Evolutionary conservation across 2,888 invertebrate species (phyloP).

Genomic region (Phyllotreta striolata): DNA sequence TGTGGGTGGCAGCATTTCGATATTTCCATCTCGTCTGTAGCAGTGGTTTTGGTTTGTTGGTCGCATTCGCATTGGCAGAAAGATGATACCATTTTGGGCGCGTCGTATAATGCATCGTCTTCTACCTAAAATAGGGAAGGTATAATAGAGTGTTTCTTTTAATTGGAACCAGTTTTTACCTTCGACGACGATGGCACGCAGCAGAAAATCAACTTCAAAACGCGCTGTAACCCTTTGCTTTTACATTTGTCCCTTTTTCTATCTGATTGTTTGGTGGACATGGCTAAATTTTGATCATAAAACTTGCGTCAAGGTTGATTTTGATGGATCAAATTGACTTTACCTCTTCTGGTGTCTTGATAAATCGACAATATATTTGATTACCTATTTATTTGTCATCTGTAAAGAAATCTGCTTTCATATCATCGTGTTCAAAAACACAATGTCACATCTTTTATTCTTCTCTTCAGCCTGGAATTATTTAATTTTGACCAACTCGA

Average conservation of each 20-base stretch:
- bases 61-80: not conserved
- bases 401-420: too few species aligned
- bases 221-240: not conserved
- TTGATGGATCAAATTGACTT: too few species aligned
- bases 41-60: not conserved
- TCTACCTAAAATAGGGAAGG: not conserved
- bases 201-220: not conserved
- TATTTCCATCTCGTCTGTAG: not conserved
- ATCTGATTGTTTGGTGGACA: not conserved
- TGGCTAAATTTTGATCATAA: slow-evolving; percentile 7
- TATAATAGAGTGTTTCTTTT: not conserved
- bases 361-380: too few species aligned
- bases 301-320: slow-evolving; percentile 3
- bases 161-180: not conserved
- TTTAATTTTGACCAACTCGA: too few species aligned
- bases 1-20: slow-evolving; percentile 1
- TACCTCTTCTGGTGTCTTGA: too few species aligned
- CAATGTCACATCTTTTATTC: too few species aligned
- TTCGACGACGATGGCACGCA: not conserved
- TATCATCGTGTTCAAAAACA: too few species aligned
- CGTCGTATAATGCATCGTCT: not conserved
- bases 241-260: not conserved
- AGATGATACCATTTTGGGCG: not conserved
- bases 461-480: too few species aligned
- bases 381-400: too few species aligned